phyloP scores from a whole-genome alignment of 2,888 invertebrate species.

The Stenolophus ochropezus region DNA sequence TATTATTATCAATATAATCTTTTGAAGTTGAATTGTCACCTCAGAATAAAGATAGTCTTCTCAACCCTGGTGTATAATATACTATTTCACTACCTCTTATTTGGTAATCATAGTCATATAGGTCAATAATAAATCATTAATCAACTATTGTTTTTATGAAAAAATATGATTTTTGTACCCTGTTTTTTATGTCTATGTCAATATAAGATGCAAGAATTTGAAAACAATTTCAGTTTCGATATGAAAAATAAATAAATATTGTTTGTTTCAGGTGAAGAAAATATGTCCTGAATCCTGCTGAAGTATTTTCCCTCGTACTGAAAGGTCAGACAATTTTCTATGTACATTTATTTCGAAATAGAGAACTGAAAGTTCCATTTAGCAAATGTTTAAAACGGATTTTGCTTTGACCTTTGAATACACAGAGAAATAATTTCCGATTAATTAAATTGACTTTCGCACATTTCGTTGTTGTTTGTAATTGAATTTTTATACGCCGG shows the following conservation, averaged over 20 bases:
- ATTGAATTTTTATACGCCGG: not conserved
- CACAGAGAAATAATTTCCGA: not conserved
- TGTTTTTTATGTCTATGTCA: too few species aligned
- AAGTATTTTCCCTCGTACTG: not conserved
- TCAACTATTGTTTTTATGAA: too few species aligned
- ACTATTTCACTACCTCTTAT: too few species aligned
- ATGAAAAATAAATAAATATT: not conserved
- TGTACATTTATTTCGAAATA: not conserved
- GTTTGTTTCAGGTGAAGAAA: slow-evolving; percentile 2
- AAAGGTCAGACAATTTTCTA: not conserved
- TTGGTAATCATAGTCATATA: too few species aligned
- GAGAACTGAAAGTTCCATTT: not conserved
- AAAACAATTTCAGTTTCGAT: too few species aligned
- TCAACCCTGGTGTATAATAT: too few species aligned
- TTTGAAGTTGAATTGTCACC: too few species aligned
- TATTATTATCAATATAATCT: too few species aligned
- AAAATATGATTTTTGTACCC: too few species aligned
- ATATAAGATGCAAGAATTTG: too few species aligned
- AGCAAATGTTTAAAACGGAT: not conserved
- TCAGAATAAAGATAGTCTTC: too few species aligned
- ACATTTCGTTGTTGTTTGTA: not conserved
- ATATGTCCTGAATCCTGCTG: not conserved
- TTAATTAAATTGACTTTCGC: not conserved
- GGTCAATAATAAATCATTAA: too few species aligned
- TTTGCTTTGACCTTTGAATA: not conserved